Evolutionary conservation across 1,140 invertebrate genomes (phyloP).

Genomic region (Anthonomus grandis): DNA sequence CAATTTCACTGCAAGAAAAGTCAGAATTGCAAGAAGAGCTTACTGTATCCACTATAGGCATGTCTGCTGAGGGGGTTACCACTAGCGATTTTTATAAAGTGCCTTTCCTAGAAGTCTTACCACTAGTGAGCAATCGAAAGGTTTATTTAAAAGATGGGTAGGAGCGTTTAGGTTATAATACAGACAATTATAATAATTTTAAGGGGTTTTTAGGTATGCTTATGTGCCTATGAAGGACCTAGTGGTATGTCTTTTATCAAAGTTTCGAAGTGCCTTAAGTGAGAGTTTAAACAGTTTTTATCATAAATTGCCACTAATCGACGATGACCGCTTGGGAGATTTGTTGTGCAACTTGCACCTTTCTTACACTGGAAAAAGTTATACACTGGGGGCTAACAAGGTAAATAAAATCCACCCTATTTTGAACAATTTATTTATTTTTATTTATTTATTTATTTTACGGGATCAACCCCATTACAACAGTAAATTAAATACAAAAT

Average conservation of each 20-base stretch:
- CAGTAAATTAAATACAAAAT: background rate
- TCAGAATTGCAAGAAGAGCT: slow-evolving; percentile 44
- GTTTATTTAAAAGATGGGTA: slow-evolving; percentile 77
- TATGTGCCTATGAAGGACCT: slow-evolving; percentile 85
- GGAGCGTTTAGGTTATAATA: background rate
- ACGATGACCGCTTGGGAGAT: slow-evolving; percentile 73
- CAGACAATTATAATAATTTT: background rate
- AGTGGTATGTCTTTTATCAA: slow-evolving; percentile 74
- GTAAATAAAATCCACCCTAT: background rate
- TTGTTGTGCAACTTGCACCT: slow-evolving; percentile 76
- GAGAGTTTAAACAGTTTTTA: slow-evolving; percentile 67
- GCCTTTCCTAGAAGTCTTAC: slow-evolving; percentile 81
- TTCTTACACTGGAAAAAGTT: slow-evolving; percentile 75
- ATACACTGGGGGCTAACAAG: slow-evolving; percentile 50
- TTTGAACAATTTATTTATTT: background rate
- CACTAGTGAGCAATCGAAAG: slow-evolving; percentile 75
- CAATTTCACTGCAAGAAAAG: slow-evolving; percentile 67
- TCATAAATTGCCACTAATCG: slow-evolving; percentile 63
- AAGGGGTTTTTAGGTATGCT: slow-evolving; percentile 55
- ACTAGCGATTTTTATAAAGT: slow-evolving; percentile 77
- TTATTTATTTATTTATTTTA: background rate
- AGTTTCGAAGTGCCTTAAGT: slow-evolving; percentile 73
- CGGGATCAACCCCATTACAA: background rate
- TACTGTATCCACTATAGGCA: slow-evolving; percentile 23
- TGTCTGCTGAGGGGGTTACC: slow-evolving; percentile 57